Conservation (phyloP, 2,797 vertebrate genomes). For the Thripadectes ignobilis region DNA sequence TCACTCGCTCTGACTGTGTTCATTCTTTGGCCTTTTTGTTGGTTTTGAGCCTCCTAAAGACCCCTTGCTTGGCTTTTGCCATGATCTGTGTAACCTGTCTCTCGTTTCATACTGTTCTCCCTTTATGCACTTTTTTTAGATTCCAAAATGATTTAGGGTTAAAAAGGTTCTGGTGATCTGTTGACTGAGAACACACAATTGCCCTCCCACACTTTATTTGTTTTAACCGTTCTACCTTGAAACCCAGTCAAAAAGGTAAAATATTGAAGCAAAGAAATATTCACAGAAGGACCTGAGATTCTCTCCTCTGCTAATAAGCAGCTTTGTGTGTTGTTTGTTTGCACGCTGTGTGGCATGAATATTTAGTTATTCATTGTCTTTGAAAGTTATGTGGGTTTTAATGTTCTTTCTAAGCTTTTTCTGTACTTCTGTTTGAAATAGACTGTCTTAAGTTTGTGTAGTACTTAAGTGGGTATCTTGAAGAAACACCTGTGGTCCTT, state of each 20-base stretch:
- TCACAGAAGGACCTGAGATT: neutral
- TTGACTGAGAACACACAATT: neutral
- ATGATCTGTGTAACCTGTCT: neutral
- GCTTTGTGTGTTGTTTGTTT: neutral
- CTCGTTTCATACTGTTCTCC: neutral
- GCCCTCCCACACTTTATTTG: neutral
- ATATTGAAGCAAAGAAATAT: neutral
- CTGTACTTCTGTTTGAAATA: neutral
- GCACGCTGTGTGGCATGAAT: neutral
- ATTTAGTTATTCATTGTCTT: neutral
- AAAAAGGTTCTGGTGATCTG: neutral
- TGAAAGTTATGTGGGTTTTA: neutral
- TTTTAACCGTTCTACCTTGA: neutral
- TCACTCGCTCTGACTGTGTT: neutral
- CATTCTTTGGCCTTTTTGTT: neutral
- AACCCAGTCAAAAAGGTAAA: neutral
- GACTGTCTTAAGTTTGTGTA: neutral
- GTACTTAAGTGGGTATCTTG: neutral
- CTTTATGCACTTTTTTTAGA: neutral
- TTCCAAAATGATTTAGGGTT: neutral
- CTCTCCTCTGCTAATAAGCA: no score
- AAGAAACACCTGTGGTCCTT: neutral
- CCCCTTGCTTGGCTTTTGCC: neutral
- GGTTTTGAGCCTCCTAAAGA: neutral
- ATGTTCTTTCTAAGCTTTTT: neutral